Evolutionary conservation across 2,888 invertebrate species (phyloP), one percentile per base, ranked within the genome.

Genomic region (Alcis repandata): DNA sequence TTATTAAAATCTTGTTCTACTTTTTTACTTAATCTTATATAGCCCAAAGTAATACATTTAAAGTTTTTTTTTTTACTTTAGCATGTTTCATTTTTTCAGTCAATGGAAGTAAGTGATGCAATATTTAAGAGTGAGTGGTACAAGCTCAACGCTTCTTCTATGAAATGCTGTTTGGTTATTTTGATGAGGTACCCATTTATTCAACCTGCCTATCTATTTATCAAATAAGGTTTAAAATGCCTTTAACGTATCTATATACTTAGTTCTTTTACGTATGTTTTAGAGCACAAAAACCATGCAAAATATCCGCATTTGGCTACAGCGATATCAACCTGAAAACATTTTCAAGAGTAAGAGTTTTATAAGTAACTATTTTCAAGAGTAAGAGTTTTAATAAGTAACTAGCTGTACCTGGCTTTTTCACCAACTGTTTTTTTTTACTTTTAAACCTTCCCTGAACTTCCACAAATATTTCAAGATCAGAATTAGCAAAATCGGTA

Each of bases 201-300:
- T 15, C 3, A 15, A 1, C 4, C 10, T 8, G 2, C 41, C n/a
- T 41, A n/a, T 1, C 17, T 9, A 9, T 9, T 6, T 6, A 38
- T 27, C 6, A 27, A 27, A 27, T 27, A 27, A 27, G 27, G n/a
- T n/a, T n/a, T n/a, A n/a, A n/a, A n/a, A n/a, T n/a, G n/a, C n/a
- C n/a, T n/a, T n/a, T 36, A 36, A 36, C n/a, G 38, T 27, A n/a
- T 27, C 2, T n/a, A 13, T 27, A 9, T 20, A 0, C 4, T 4
- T 3, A 2, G 11, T 11, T 45, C 6, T 10, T 22, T 11, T 20
- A 22, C 20, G 20, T 61, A 59, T 58, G 46, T 79, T 79, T 32
- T 76, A 88, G 89, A 68, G 79, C 84, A 48, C 82, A 80, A 66
- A 86, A 79, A 46, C 83, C 88, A 0, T 85, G 86, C 64, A 85